These are phyloP conservation scores for Cyprinodon brontotheroides DNA, from an alignment of 2,113 vertebrate genomes.

Conservation along the genomic window DNA sequence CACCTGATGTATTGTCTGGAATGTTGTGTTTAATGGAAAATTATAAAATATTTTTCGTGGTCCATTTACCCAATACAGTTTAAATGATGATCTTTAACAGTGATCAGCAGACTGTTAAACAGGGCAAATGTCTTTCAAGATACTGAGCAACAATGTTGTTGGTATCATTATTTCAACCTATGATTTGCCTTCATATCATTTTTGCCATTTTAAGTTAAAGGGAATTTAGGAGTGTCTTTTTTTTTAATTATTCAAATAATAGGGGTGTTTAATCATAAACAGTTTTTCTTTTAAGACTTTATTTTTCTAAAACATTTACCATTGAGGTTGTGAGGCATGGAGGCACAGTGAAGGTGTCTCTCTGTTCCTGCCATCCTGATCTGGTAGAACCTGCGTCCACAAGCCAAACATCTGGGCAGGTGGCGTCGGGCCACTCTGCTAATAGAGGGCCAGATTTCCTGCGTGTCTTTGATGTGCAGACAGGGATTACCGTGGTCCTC, in stretches of 20 bases:
- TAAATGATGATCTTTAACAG: background rate
- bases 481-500: constrained; percentile 53
- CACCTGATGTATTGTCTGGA: too few species aligned
- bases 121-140: too few species aligned
- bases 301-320: constrained; percentile 8
- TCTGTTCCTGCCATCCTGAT: constrained; percentile 53
- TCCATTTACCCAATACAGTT: background rate
- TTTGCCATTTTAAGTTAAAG: background rate
- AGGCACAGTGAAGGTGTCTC: constrained; percentile 44
- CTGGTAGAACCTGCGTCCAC: constrained; percentile 59
- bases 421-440: constrained; percentile 64
- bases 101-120: background rate
- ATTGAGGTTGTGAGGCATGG: constrained; percentile 49
- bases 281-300: too few species aligned
- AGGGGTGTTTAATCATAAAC: too few species aligned
- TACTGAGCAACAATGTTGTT: background rate
- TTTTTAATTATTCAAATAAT: too few species aligned
- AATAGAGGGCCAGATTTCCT: constrained; percentile 62
- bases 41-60: background rate
- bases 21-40: too few species aligned
- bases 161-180: background rate
- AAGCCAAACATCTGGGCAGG: constrained; percentile 76
- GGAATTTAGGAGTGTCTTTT: background rate
- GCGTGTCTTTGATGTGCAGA: constrained; percentile 67
- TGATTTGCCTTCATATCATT: background rate